These are phyloP conservation scores for Hipposideros larvatus DNA, from an alignment of 2,797 vertebrate genomes.

Conservation along the genomic window DNA sequence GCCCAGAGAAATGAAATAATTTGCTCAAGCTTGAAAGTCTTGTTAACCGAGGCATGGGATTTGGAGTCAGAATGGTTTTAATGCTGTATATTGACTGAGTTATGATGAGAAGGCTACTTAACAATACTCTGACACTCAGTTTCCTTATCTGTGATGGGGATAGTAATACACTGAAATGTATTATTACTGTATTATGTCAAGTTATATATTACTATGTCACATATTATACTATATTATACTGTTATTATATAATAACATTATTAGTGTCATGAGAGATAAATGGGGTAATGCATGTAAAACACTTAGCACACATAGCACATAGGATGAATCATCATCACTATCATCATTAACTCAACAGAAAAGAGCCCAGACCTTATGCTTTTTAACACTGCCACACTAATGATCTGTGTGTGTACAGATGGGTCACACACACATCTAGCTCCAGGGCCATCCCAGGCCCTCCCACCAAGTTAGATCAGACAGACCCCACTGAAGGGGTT, in stretches of 20 bases:
- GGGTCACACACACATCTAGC: background rate
- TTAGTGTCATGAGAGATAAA: background rate
- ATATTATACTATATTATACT: background rate
- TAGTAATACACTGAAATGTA: background rate
- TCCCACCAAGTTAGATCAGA: background rate
- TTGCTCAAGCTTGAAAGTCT: background rate
- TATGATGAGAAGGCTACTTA: background rate
- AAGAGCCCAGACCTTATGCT: background rate
- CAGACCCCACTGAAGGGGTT: background rate
- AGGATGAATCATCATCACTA: background rate
- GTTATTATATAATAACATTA: background rate
- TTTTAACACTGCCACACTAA: background rate
- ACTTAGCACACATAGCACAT: background rate
- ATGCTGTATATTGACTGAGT: background rate
- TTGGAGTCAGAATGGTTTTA: background rate
- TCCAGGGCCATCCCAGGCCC: background rate
- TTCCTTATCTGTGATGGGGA: background rate
- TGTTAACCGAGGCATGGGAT: background rate
- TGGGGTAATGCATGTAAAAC: background rate
- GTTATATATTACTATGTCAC: background rate
- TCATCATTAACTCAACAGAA: background rate
- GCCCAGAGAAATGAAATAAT: background rate
- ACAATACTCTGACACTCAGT: background rate
- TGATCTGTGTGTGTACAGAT: background rate
- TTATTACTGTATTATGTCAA: background rate